phyloP scores from a whole-genome alignment of 2,113 vertebrate species.

The Proteles cristata region DNA sequence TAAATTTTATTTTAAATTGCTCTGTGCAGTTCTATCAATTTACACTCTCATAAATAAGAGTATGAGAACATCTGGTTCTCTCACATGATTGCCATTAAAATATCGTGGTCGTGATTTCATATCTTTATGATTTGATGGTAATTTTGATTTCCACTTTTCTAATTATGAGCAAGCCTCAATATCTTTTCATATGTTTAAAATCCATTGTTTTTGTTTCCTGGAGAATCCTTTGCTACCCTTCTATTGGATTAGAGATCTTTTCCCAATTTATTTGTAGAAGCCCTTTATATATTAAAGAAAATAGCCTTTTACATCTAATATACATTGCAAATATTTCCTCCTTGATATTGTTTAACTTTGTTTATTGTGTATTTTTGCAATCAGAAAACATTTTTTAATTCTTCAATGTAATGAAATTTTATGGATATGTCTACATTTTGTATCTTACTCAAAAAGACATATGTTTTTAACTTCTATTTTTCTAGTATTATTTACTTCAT shows the following conservation, averaged over 20 bases:
- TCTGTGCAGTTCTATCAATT: neutral
- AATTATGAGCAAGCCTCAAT: neutral
- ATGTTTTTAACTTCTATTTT: neutral
- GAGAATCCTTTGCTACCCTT: slow-evolving; percentile 15
- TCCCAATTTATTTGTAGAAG: neutral
- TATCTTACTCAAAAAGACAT: slow-evolving; percentile 15
- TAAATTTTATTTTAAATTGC: neutral
- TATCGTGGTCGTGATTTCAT: neutral
- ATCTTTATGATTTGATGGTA: neutral
- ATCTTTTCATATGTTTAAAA: slow-evolving; percentile 30
- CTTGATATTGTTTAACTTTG: neutral
- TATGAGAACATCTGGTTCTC: neutral
- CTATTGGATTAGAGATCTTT: slow-evolving; percentile 1
- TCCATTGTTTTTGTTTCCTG: slow-evolving; percentile 16
- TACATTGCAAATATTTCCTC: neutral
- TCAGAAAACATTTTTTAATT: neutral
- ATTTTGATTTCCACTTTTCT: slow-evolving; percentile 21
- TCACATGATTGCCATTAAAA: neutral
- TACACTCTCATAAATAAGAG: neutral
- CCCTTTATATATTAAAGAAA: slow-evolving; percentile 45
- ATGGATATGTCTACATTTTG: neutral
- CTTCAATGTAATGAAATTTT: neutral
- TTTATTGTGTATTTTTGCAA: neutral
- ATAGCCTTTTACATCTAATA: neutral
- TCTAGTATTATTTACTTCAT: neutral